phyloP scores from a whole-genome alignment of 2,888 invertebrate genomes.

The Agriotes lineatus region DNA sequence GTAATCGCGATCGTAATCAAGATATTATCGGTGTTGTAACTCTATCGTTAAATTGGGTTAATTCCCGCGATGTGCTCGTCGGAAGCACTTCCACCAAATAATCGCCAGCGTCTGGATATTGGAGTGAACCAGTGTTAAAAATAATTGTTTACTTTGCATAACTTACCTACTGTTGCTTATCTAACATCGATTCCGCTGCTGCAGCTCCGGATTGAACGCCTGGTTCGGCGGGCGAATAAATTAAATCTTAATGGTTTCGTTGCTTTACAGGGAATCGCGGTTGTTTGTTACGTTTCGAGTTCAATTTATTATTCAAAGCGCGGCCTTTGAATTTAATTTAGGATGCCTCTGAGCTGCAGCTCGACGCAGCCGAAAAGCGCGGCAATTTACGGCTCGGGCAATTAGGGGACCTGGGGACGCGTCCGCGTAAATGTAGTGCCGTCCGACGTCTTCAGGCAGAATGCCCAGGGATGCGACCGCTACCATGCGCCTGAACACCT shows the following conservation, averaged over 20 bases:
- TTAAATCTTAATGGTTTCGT: constrained; percentile 25
- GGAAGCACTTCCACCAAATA: constrained; percentile 4
- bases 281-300: constrained; percentile 19
- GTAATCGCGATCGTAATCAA: constrained; percentile 31
- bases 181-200: constrained; percentile 15
- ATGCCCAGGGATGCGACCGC: no score
- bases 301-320: constrained; percentile 24
- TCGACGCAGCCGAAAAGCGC: neutral
- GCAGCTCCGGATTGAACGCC: neutral
- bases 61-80: constrained; percentile 23
- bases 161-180: constrained; percentile 11
- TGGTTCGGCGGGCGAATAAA: constrained; percentile 4
- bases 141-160: constrained; percentile 20
- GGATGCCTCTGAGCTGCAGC: neutral
- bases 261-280: constrained; percentile 13
- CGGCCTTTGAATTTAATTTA: constrained; percentile 21
- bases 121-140: constrained; percentile 14
- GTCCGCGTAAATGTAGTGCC: neutral
- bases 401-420: neutral
- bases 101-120: constrained; percentile 1
- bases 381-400: neutral
- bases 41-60: constrained; percentile 23
- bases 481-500: constrained; percentile 6
- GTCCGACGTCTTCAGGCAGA: no score
- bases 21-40: constrained; percentile 20